phyloP scores from a whole-genome alignment of 1,140 invertebrate species.

The Samia ricini region DNA sequence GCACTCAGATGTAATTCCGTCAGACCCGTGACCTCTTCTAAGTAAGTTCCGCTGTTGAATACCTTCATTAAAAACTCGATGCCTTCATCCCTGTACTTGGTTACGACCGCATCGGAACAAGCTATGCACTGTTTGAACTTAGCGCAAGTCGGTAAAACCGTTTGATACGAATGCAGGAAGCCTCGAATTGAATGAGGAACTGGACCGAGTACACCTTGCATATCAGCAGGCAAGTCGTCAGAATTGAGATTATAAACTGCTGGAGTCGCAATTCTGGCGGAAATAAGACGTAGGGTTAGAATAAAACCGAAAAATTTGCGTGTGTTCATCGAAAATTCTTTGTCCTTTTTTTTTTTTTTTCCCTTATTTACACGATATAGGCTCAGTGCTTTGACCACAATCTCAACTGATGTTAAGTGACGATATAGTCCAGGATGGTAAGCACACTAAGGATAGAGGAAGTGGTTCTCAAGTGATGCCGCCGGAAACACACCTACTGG shows the following conservation, averaged over 20 bases:
- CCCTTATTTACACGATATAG: too few species aligned
- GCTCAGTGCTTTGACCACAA: too few species aligned
- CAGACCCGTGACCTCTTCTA: constrained; percentile 93
- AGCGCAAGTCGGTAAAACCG: constrained; percentile 88
- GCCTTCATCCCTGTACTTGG: constrained; percentile 82
- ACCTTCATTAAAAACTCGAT: constrained; percentile 90
- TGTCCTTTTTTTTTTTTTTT: too few species aligned
- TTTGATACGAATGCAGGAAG: constrained; percentile 89
- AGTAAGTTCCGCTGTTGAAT: constrained; percentile 89
- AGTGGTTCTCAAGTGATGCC: too few species aligned
- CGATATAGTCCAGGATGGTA: too few species aligned
- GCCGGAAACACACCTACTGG: too few species aligned
- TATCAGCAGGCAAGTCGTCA: constrained; percentile 66
- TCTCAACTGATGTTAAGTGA: too few species aligned
- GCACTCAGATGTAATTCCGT: constrained; percentile 84
- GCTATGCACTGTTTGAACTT: constrained; percentile 95
- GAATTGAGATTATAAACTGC: constrained; percentile 76
- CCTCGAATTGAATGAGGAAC: constrained; percentile 97
- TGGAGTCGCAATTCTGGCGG: constrained; percentile 79
- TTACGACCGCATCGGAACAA: constrained; percentile 86
- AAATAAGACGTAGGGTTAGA: background rate
- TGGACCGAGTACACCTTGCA: constrained; percentile 87
- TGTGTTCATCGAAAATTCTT: too few species aligned
- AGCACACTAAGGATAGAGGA: too few species aligned
- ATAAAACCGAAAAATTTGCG: too few species aligned